Conservation (phyloP, 1,140 invertebrate species). For the Calliopsis andreniformis region DNA sequence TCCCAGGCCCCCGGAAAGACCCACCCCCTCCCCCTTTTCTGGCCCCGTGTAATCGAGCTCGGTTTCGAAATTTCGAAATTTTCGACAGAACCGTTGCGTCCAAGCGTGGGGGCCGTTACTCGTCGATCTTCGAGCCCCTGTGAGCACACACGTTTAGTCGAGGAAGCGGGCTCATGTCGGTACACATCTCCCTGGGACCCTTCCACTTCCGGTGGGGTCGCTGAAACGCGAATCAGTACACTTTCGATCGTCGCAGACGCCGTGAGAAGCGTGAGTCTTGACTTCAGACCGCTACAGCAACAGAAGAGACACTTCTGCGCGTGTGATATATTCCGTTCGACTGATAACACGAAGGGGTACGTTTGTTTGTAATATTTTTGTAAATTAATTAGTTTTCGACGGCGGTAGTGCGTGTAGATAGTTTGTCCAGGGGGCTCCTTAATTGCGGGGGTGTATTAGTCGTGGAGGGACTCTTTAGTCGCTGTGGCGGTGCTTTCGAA, state of each 20-base stretch:
- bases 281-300: neutral
- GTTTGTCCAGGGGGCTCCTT: constrained; percentile 18
- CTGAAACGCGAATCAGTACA: neutral
- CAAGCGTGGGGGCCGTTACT: constrained; percentile 14
- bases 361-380: constrained; percentile 53
- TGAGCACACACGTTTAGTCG: constrained; percentile 28
- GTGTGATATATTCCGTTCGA: constrained; percentile 46
- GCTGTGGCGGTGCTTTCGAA: neutral
- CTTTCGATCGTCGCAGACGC: constrained; percentile 11
- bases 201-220: too few relatives aligned
- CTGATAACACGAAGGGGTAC: constrained; percentile 4
- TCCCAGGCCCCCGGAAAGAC: neutral
- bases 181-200: too few relatives aligned
- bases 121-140: constrained; percentile 52
- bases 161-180: constrained; percentile 48
- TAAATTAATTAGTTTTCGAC: constrained; percentile 46
- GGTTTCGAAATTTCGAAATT: constrained; percentile 46
- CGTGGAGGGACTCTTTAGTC: constrained; percentile 20
- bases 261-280: neutral
- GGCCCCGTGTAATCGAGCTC: constrained; percentile 51
- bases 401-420: constrained; percentile 40
- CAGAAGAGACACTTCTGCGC: neutral
- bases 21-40: constrained; percentile 31
- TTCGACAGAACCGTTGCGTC: constrained; percentile 28
- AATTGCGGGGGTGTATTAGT: constrained; percentile 31